Conservation (phyloP, 2,113 vertebrate species). For the Larimichthys polyactis region DNA sequence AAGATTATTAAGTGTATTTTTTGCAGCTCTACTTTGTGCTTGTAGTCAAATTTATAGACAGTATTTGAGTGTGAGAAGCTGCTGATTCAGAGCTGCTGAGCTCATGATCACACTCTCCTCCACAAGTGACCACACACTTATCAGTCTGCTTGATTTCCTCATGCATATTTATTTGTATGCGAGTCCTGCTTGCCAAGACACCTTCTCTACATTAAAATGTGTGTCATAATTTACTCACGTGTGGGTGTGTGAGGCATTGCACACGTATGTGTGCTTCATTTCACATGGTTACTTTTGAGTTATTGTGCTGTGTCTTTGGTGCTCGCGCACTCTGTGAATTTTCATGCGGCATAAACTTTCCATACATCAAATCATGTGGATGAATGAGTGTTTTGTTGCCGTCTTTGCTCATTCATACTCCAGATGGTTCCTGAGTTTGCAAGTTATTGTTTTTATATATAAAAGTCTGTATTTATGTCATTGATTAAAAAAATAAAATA, state of each 20-base stretch:
- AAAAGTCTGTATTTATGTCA: constrained; percentile 7
- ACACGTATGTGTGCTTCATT: background rate
- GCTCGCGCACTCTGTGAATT: constrained; percentile 22
- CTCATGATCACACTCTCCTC: background rate
- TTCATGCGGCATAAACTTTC: constrained; percentile 37
- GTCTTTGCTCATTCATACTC: constrained; percentile 26
- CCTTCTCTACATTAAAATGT: constrained; percentile 31
- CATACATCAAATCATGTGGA: constrained; percentile 7
- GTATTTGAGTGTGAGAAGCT: background rate
- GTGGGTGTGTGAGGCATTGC: constrained; percentile 12
- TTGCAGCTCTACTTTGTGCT: background rate
- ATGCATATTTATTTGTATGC: constrained; percentile 43
- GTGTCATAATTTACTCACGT: constrained; percentile 25
- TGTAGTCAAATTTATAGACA: background rate
- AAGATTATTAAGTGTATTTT: background rate
- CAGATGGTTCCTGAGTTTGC: background rate
- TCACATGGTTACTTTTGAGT: constrained; percentile 14
- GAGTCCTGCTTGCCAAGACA: constrained; percentile 20
- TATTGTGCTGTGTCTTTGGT: constrained; percentile 34
- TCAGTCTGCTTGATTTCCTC: constrained; percentile 17
- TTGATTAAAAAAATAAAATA: background rate
- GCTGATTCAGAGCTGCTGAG: constrained; percentile 10
- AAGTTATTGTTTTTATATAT: background rate
- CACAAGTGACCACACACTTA: constrained; percentile 14
- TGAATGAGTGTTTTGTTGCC: background rate